phyloP scores from a whole-genome alignment of 2,113 vertebrate genomes.

The Ceyx melanurus region DNA sequence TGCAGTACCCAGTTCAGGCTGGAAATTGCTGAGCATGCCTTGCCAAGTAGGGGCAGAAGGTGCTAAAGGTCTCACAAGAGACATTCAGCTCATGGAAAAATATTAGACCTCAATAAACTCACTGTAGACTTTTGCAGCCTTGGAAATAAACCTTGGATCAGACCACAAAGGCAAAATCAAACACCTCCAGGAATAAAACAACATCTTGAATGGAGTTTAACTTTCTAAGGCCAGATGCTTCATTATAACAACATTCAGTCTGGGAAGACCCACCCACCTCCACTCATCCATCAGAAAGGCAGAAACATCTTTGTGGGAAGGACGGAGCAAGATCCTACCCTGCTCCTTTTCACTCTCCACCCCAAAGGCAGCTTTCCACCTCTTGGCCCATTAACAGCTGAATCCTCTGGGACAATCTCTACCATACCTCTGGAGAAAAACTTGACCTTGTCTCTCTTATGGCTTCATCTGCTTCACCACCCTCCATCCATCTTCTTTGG shows the following conservation, averaged over 20 bases:
- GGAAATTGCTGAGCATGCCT: not conserved
- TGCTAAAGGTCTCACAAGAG: not conserved
- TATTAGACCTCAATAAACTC: not conserved
- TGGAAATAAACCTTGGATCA: not conserved
- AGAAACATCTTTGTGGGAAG: not conserved
- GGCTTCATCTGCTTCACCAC: not conserved
- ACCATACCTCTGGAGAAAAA: not conserved
- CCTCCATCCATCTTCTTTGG: not conserved
- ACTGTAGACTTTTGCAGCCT: not conserved
- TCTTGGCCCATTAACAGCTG: accelerated
- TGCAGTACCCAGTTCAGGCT: not conserved
- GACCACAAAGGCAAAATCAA: not conserved
- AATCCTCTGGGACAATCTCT: not conserved
- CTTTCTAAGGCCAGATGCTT: not conserved
- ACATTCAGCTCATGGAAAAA: not conserved
- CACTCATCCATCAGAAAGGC: not conserved
- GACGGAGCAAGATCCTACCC: not conserved
- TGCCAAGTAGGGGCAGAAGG: not conserved
- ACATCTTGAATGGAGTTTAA: accelerated
- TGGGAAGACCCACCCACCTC: not conserved
- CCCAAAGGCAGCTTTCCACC: not conserved
- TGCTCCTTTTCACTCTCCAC: not conserved
- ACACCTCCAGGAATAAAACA: not conserved
- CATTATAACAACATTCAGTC: not conserved
- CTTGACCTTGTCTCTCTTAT: not conserved